A percentile compares a stretch with the other conserved stretches of the same genome.
Evolutionary conservation across 2,113 vertebrate species (phyloP).

Genomic region (Lonchura striata): DNA sequence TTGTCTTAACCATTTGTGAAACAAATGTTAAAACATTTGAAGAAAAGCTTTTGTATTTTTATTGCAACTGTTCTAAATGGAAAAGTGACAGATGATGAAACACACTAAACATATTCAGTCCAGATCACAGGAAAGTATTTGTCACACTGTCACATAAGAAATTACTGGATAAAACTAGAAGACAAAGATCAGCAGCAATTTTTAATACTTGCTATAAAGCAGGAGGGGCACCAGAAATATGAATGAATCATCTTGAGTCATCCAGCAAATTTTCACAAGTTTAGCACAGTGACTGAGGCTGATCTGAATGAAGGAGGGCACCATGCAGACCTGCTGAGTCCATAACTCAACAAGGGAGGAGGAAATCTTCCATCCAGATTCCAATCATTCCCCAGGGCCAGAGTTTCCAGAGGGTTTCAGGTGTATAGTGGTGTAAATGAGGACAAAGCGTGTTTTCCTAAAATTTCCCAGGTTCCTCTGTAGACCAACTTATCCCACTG

Average conservation of each 20-base stretch:
- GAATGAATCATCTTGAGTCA: background rate
- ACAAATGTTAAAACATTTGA: background rate
- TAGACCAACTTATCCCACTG: background rate
- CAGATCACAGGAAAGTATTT: background rate
- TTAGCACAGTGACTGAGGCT: background rate
- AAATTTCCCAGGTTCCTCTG: background rate
- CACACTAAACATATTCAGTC: background rate
- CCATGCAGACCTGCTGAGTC: accelerated
- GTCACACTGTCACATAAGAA: background rate
- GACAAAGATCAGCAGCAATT: background rate
- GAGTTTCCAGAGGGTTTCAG: background rate
- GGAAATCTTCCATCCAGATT: background rate
- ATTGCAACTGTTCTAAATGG: background rate
- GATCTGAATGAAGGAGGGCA: background rate
- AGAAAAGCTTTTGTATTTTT: slow-evolving; percentile 13
- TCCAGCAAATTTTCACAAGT: background rate
- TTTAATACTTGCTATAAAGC: background rate
- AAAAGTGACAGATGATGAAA: background rate
- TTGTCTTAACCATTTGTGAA: background rate
- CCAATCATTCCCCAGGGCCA: background rate
- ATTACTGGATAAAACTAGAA: background rate
- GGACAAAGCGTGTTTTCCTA: background rate
- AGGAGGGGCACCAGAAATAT: background rate
- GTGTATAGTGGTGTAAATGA: background rate
- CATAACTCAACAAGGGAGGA: background rate